Base-by-base conservation (phyloP, 2,888 invertebrate species). In the Pseudococcus longispinus region DNA sequence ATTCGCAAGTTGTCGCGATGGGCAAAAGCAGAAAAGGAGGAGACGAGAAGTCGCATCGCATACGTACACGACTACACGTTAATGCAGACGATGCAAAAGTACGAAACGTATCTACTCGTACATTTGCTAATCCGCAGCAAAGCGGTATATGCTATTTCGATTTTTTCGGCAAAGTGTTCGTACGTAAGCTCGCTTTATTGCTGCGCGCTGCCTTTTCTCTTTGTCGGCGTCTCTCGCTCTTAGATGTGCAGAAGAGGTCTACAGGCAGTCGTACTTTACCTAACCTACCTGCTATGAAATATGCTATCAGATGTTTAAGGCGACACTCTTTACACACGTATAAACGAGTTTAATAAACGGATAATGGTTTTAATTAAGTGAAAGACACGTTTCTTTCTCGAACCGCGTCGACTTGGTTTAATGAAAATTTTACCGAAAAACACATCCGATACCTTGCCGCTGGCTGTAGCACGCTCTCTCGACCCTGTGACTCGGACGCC, bases 311-410 rank as follows among this genome's bases (percentile, higher is more conserved):
- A 70, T 70, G 70, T 70, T 70, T 15, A 70, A 70, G 70, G 29
- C 70, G 70, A 70, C 70, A 32, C 26, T 15, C 70, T 26, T 20
- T 29, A 70, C 3, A 70, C 70, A 70, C 70, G 29, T 32, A 70
- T 29, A 32, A n/a, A 32, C 70, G 26, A 29, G 70, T 70, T 70
- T 70, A 29, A 70, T 70, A 32, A 70, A 70, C 70, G 29, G 70
- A 70, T 70, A 70, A 70, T 70, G 29, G 15, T 70, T 70, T 29
- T 70, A 70, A 70, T 70, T 70, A 70, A 70, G 70, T 29, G 70
- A 70, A 70, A 18, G n/a, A 70, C 26, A 70, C 70, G 70, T 70
- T 70, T 29, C 70, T 70, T 70, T 70, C 15, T 32, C 32, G 70
- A 70, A 70, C 70, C 15, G 37, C 37, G 29, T 70, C 18, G 70